Evolutionary conservation across 2,888 invertebrate genomes (phyloP).

Genomic region (Kuschelorhynchus macadamiae): DNA sequence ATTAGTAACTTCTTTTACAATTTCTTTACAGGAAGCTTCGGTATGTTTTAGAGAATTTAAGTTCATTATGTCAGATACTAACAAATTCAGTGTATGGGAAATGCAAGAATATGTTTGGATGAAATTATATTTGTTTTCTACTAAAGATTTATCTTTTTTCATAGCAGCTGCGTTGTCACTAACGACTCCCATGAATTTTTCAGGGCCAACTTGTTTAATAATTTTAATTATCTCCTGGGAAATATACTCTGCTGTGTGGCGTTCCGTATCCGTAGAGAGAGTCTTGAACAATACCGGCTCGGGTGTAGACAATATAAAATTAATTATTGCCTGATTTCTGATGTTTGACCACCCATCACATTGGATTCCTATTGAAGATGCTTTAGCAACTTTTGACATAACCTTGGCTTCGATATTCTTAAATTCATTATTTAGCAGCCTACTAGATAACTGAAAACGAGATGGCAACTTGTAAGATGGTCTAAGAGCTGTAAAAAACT

Average conservation of each 20-base stretch:
- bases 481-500: conserved; percentile 10
- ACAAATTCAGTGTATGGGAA: not conserved
- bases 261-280: conserved; percentile 5
- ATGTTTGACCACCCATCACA: conserved; percentile 18
- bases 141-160: conserved; percentile 13
- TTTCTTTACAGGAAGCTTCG: not conserved
- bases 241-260: conserved; percentile 15
- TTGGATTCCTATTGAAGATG: not conserved
- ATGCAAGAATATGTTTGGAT: conserved; percentile 5
- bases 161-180: conserved; percentile 27
- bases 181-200: conserved; percentile 21
- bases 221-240: conserved; percentile 3
- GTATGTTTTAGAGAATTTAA: not conserved
- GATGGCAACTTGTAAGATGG: conserved; percentile 9
- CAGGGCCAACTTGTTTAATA: not conserved
- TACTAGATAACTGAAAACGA: conserved; percentile 7
- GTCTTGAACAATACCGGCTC: conserved; percentile 4
- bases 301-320: not conserved
- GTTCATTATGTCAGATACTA: not conserved
- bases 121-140: too few species aligned
- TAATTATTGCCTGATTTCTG: conserved; percentile 10
- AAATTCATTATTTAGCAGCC: conserved; percentile 5
- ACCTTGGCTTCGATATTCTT: not conserved
- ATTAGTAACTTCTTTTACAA: not conserved
- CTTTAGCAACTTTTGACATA: conserved; percentile 1